Percentiles rank a stretch among this genome's conserved stretches.
These are phyloP conservation scores for Atethmia centrago DNA, from an alignment of 2,888 invertebrate genomes.

Conservation along the genomic window DNA sequence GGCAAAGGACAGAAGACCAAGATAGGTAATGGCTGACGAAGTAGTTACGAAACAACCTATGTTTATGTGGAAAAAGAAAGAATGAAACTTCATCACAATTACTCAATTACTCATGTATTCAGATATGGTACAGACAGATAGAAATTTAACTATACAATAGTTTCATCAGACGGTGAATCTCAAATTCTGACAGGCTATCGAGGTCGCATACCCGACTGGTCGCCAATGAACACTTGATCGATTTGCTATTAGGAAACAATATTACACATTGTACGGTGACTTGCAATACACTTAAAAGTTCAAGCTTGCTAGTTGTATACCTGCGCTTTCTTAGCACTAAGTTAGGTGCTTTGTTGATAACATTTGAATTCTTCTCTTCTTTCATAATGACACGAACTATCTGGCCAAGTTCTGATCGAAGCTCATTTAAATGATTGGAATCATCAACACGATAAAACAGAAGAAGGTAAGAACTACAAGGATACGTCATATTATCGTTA, in stretches of 20 bases:
- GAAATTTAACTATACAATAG: neutral
- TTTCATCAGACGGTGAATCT: constrained; percentile 47
- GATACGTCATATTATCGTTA: no score
- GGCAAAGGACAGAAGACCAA: neutral
- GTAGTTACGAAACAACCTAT: neutral
- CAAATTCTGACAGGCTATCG: constrained; percentile 34
- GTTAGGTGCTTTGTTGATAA: neutral
- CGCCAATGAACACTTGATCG: constrained; percentile 41
- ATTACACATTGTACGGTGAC: constrained; percentile 58
- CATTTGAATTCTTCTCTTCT: neutral
- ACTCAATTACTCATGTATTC: neutral
- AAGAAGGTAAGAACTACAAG: no score
- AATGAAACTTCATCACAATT: neutral
- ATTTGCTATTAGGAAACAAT: constrained; percentile 53
- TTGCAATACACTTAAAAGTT: constrained; percentile 62
- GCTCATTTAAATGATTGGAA: neutral
- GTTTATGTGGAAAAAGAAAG: neutral
- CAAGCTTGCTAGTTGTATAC: constrained; percentile 27
- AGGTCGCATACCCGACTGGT: constrained; percentile 47
- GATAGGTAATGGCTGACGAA: no score
- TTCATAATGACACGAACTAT: neutral
- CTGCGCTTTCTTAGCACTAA: neutral
- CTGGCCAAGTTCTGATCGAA: neutral
- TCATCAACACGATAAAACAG: neutral
- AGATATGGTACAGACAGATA: neutral